Base-by-base conservation (phyloP, 2,888 invertebrate genomes). In the Acrobasis consociella region DNA sequence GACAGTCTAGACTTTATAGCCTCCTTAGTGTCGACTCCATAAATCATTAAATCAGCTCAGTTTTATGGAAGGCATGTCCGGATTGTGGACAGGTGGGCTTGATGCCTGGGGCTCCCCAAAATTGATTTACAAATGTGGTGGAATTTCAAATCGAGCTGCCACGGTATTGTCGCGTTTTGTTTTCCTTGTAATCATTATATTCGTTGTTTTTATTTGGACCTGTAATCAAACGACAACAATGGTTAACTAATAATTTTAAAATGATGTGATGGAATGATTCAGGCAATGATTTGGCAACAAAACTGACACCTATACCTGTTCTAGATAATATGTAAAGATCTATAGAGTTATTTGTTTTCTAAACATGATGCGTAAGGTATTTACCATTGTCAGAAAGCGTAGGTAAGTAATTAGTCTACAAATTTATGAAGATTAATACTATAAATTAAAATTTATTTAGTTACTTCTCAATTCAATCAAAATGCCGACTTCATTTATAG, bases 71-170 rank as follows among this genome's bases (percentile, higher is more conserved):
- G 81, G 83, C 75, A 83, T 82, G 83, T 76, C 74, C 70, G 83
- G 83, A 83, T 84, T 82, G 82, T 70, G 83, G 85, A 84, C 87
- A 87, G 87, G 87, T 87, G 85, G 79, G 82, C 78, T 81, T 64
- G 71, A 66, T 38, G 73, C 75, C 70, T 63, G 64, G 62, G 74
- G 75, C 75, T 72, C 69, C 70, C 75, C 72, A 67, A 81, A 82
- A 81, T 78, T 73, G 77, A 73, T 71, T 68, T 65, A 67, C 72
- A 71, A 74, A 75, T 72, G 72, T 64, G 72, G 71, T 63, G 76
- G 78, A 75, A 78, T 80, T 74, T 70, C 71, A 69, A 75, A 64
- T 56, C 56, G 17, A 22, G 13, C 22, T 42, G 42, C 17, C 13
- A 16, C 42, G 11, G 17, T 56, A 11, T 17, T 42, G 42, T 42